A percentile compares a stretch with the other conserved stretches of the same genome.
phyloP scores from a whole-genome alignment of 2,888 invertebrate genomes.

The Amblyjoppa proteus region DNA sequence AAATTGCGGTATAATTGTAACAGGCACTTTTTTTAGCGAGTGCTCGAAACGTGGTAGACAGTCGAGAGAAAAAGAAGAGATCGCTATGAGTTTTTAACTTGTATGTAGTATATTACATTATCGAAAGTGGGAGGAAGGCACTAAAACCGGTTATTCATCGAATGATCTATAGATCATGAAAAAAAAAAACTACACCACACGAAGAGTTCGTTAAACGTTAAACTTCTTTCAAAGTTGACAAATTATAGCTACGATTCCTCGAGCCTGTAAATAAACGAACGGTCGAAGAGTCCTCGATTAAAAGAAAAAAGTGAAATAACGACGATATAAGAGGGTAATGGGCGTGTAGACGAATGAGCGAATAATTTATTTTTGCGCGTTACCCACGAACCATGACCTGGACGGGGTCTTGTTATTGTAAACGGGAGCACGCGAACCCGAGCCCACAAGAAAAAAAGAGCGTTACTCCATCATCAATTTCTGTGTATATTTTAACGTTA shows the following conservation, averaged over 20 bases:
- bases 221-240: background rate
- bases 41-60: background rate
- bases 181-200: slow-evolving; percentile 13
- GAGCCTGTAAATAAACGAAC: slow-evolving; percentile 38
- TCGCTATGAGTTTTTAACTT: slow-evolving; percentile 12
- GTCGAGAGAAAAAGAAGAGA: background rate
- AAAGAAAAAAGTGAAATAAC: background rate
- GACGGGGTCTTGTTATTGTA: slow-evolving; percentile 4
- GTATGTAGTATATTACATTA: slow-evolving; percentile 12
- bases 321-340: background rate
- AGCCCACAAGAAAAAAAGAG: background rate
- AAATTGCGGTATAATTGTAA: slow-evolving; percentile 30
- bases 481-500: slow-evolving; percentile 52
- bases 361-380: slow-evolving; percentile 42
- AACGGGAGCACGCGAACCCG: background rate
- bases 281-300: background rate
- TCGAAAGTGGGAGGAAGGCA: slow-evolving; percentile 4
- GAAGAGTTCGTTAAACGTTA: slow-evolving; percentile 11
- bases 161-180: slow-evolving; percentile 21
- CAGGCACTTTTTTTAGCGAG: slow-evolving; percentile 27
- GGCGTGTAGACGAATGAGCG: slow-evolving; percentile 23
- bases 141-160: slow-evolving; percentile 32
- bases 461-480: slow-evolving; percentile 24
- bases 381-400: background rate
- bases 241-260: slow-evolving; percentile 3